Percentiles rank a stretch among this genome's conserved stretches.
Conservation (phyloP, 2,888 invertebrate species). For the Callinectes sapidus region DNA sequence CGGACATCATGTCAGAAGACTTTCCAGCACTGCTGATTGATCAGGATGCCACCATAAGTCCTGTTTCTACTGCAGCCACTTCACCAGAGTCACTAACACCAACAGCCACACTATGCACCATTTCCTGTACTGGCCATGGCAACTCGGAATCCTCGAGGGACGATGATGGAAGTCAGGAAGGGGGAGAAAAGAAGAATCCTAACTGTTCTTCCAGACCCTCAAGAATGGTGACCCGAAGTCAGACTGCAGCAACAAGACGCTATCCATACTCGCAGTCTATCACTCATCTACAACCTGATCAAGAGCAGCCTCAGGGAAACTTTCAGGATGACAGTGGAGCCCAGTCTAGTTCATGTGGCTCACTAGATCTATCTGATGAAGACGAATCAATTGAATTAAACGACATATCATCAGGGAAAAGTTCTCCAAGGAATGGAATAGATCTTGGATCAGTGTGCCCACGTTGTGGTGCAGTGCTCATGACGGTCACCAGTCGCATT, state of each 20-base stretch:
- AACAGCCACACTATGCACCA: neutral
- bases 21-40: neutral
- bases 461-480: slow-evolving; percentile 54
- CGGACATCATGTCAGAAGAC: neutral
- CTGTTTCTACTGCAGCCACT: neutral
- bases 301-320: neutral
- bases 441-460: slow-evolving; percentile 59
- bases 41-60: neutral
- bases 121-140: neutral
- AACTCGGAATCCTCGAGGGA: neutral
- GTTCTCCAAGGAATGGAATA: slow-evolving; percentile 53
- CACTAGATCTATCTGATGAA: neutral
- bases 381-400: slow-evolving; percentile 36
- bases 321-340: slow-evolving; percentile 10
- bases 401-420: slow-evolving; percentile 49
- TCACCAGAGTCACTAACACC: neutral
- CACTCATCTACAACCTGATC: neutral
- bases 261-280: neutral
- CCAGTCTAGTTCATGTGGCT: neutral
- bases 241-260: slow-evolving; percentile 54
- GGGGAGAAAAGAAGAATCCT: neutral
- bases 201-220: slow-evolving; percentile 45
- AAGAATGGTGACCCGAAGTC: slow-evolving; percentile 64
- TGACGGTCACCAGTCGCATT: slow-evolving; percentile 47
- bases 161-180: neutral